Evolutionary conservation across 2,888 invertebrate species (phyloP).

Genomic region (Lasioglossum vierecki): DNA sequence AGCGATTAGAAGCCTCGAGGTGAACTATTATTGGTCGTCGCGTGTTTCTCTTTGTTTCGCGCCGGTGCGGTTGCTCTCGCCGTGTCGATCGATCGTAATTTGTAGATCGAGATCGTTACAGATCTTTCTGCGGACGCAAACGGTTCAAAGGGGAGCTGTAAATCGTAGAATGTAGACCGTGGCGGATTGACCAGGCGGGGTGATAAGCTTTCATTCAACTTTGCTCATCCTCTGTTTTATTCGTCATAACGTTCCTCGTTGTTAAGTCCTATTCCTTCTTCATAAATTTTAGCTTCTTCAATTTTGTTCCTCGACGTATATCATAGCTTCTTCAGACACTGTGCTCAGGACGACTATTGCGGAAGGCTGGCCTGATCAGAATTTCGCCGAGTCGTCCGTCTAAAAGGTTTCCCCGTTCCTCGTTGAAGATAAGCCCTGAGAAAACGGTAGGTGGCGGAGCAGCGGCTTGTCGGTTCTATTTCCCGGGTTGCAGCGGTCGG

Average conservation of each 20-base stretch:
- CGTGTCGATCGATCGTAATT: not conserved
- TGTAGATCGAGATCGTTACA: conserved; percentile 1
- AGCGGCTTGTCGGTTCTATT: not conserved
- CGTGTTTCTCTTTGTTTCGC: not conserved
- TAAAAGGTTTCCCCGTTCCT: not conserved
- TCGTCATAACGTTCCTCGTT: not conserved
- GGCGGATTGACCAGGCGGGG: not conserved
- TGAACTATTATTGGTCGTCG: not conserved
- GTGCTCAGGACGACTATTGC: not conserved
- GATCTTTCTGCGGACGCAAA: not conserved
- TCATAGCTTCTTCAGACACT: too few species aligned
- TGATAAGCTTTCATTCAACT: conserved; percentile 3
- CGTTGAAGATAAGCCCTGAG: conserved; percentile 2
- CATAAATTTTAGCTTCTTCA: too few species aligned
- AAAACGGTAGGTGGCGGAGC: not conserved
- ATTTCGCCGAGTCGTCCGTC: not conserved
- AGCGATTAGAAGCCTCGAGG: conserved; percentile 22
- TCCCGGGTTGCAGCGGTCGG: not conserved
- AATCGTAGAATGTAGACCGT: not conserved
- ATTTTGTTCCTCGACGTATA: too few species aligned
- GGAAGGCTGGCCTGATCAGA: not conserved
- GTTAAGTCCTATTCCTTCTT: too few species aligned
- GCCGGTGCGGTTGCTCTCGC: not conserved
- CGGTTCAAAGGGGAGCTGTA: not conserved
- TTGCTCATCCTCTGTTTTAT: not conserved